Evolutionary conservation across 1,140 invertebrate genomes (phyloP).

Genomic region (Ylistrum balloti): DNA sequence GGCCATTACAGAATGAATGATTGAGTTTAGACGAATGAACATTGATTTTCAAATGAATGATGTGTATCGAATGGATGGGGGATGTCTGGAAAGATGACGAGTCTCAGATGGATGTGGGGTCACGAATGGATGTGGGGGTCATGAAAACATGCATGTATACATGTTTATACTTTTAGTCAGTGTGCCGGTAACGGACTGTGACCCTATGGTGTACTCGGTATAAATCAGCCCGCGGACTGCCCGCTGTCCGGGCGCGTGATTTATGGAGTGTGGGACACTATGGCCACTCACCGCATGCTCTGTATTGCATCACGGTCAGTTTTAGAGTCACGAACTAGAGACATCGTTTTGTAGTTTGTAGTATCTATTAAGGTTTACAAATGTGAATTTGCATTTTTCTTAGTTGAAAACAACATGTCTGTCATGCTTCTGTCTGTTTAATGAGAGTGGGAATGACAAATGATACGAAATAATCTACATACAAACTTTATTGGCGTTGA

Average conservation of each 20-base stretch:
- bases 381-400: too few species aligned
- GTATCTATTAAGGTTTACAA: too few species aligned
- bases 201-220: not conserved
- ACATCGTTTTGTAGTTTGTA: too few species aligned
- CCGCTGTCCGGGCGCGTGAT: not conserved
- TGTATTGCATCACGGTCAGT: constrained; percentile 5
- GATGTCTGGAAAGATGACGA: not conserved
- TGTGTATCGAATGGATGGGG: too few species aligned
- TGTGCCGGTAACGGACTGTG: not conserved
- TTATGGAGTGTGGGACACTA: not conserved
- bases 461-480: too few species aligned
- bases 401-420: too few species aligned
- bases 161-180: constrained; percentile 33
- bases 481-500: too few species aligned
- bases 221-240: not conserved
- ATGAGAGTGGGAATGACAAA: too few species aligned
- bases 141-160: constrained; percentile 12
- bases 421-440: too few species aligned
- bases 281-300: not conserved
- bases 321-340: not conserved
- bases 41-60: too few species aligned
- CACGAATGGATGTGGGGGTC: not conserved
- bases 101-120: not conserved
- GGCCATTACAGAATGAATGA: too few species aligned
- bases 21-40: too few species aligned